Percentiles rank a stretch among this genome's conserved stretches.
These are phyloP conservation scores for Apamea monoglypha DNA, from an alignment of 2,888 invertebrate species.

Conservation along the genomic window DNA sequence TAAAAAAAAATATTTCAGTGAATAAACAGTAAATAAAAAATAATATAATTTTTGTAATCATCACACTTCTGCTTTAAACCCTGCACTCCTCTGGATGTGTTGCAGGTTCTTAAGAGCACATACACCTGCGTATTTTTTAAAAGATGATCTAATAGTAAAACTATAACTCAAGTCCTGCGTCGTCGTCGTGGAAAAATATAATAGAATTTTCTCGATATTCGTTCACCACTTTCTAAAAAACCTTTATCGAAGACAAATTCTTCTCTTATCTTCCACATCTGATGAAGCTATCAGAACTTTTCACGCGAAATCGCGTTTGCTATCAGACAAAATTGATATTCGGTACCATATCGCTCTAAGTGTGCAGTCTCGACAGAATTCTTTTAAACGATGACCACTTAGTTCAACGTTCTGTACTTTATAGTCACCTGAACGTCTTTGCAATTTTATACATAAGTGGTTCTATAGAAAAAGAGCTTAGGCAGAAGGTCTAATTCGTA, in stretches of 20 bases:
- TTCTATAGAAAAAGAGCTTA: neutral
- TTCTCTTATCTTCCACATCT: neutral
- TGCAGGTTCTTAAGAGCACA: neutral
- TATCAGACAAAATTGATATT: slow-evolving; percentile 57
- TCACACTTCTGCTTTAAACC: neutral
- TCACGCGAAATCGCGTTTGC: slow-evolving; percentile 29
- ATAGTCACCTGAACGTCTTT: slow-evolving; percentile 61
- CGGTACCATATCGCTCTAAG: slow-evolving; percentile 32
- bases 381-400: slow-evolving; percentile 46
- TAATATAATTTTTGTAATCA: too few relatives aligned
- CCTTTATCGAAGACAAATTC: slow-evolving; percentile 3
- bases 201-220: slow-evolving; percentile 13
- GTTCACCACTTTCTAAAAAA: neutral
- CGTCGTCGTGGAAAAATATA: neutral
- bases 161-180: neutral
- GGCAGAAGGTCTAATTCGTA: slow-evolving; percentile 20
- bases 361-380: slow-evolving; percentile 52
- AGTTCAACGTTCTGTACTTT: slow-evolving; percentile 58
- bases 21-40: too few relatives aligned
- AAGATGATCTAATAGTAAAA: neutral
- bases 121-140: neutral
- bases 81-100: too few relatives aligned
- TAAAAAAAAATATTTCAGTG: too few relatives aligned
- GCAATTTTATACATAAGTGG: slow-evolving; percentile 46
- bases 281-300: slow-evolving; percentile 42